phyloP scores from a whole-genome alignment of 2,797 vertebrate species.

The Tympanoctomys barrerae region DNA sequence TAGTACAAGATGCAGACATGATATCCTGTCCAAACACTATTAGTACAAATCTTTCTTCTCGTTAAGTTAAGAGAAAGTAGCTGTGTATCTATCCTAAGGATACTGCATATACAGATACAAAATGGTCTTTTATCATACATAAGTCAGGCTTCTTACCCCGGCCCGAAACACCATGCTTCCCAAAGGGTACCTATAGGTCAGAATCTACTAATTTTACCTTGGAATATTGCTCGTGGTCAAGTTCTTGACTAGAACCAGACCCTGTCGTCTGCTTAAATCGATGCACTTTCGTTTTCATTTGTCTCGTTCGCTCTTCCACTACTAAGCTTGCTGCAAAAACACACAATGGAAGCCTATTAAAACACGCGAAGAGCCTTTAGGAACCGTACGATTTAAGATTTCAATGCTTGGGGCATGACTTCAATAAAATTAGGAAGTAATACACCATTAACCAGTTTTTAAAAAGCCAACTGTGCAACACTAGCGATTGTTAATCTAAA shows the following conservation, averaged over 20 bases:
- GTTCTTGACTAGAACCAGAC: slow-evolving; percentile 96
- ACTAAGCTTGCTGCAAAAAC: slow-evolving; percentile 94
- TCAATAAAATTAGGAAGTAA: slow-evolving; percentile 80
- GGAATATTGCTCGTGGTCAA: slow-evolving; percentile 95
- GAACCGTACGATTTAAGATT: slow-evolving; percentile 77
- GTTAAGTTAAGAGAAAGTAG: no score
- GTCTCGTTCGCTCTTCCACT: slow-evolving; percentile 95
- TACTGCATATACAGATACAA: no score
- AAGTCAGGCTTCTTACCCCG: neutral
- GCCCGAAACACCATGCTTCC: slow-evolving; percentile 65
- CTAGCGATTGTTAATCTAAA: slow-evolving; percentile 36
- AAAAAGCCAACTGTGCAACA: slow-evolving; percentile 77
- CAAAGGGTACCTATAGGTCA: slow-evolving; percentile 75
- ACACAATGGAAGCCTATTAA: slow-evolving; percentile 90
- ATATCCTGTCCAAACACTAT: no score
- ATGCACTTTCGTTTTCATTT: slow-evolving; percentile 96
- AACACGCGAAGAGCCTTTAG: slow-evolving; percentile 67
- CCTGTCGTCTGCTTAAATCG: slow-evolving; percentile 95
- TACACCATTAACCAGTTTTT: slow-evolving; percentile 78
- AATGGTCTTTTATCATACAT: no score
- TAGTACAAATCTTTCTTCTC: no score
- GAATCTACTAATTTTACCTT: slow-evolving; percentile 90
- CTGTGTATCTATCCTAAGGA: no score
- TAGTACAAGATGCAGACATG: no score
- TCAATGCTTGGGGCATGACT: slow-evolving; percentile 80